These are phyloP conservation scores for Plectrocnemia conspersa DNA, from an alignment of 1,140 invertebrate species.

Conservation along the genomic window DNA sequence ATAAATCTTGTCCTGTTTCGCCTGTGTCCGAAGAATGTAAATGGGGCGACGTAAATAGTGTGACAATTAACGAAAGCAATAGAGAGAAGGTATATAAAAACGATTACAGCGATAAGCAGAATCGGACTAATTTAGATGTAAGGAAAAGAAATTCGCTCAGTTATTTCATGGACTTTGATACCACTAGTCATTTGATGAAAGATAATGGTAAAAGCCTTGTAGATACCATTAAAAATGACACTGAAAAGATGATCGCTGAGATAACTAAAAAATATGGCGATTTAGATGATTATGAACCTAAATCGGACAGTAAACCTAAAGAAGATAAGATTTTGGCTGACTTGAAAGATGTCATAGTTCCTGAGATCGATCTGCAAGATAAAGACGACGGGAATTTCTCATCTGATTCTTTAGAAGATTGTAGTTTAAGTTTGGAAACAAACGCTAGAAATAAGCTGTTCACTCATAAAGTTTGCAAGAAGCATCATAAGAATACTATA, in stretches of 20 bases:
- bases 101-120: constrained; percentile 35
- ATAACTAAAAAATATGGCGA: constrained; percentile 58
- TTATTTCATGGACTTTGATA: constrained; percentile 54
- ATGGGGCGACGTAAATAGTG: constrained; percentile 50
- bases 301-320: constrained; percentile 18
- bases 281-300: constrained; percentile 51
- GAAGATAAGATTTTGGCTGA: constrained; percentile 1
- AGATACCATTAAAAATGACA: constrained; percentile 57
- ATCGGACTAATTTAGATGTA: too few relatives aligned
- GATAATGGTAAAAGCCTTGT: constrained; percentile 57
- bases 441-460: constrained; percentile 50
- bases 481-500: constrained; percentile 49
- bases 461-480: constrained; percentile 51
- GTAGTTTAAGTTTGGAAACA: constrained; percentile 56
- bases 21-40: constrained; percentile 64
- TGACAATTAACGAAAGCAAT: constrained; percentile 4
- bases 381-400: constrained; percentile 66
- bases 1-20: constrained; percentile 64
- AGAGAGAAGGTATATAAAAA: background rate
- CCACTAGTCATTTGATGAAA: constrained; percentile 45
- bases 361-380: constrained; percentile 35
- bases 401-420: constrained; percentile 70
- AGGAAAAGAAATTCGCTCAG: constrained; percentile 53
- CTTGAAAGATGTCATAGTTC: constrained; percentile 39
- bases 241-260: constrained; percentile 60